Conservation (phyloP, 2,888 invertebrate species). For the Aquatica leii region DNA sequence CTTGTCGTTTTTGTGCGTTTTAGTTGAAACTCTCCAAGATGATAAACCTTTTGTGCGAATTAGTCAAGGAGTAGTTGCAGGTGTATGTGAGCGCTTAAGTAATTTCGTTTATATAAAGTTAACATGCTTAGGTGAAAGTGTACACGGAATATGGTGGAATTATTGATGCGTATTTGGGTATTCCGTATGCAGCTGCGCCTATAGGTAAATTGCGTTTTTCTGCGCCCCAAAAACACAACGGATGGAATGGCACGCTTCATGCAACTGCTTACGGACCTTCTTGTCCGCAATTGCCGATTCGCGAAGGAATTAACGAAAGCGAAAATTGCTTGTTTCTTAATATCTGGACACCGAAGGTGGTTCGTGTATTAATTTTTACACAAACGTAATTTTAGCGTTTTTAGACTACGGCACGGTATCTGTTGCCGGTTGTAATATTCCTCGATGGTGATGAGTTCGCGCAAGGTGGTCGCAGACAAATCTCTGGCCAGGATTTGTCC, state of each 20-base stretch:
- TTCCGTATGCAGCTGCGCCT: slow-evolving; percentile 85
- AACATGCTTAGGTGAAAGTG: slow-evolving; percentile 67
- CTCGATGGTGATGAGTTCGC: slow-evolving; percentile 72
- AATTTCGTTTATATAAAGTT: no score
- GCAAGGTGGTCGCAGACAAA: slow-evolving; percentile 60
- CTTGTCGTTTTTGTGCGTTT: slow-evolving; percentile 7
- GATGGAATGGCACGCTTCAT: slow-evolving; percentile 75
- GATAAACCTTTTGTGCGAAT: slow-evolving; percentile 62
- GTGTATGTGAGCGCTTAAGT: no score
- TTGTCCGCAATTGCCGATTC: slow-evolving; percentile 69
- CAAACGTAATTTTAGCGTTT: slow-evolving; percentile 13
- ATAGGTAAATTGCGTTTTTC: slow-evolving; percentile 77
- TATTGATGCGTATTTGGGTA: slow-evolving; percentile 76
- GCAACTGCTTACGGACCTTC: slow-evolving; percentile 75
- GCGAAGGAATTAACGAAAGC: slow-evolving; percentile 55
- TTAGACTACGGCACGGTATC: slow-evolving; percentile 54
- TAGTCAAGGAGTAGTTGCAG: slow-evolving; percentile 67
- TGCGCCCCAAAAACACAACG: slow-evolving; percentile 74
- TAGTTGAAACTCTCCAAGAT: slow-evolving; percentile 31
- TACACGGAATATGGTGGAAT: slow-evolving; percentile 70
- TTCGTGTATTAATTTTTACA: slow-evolving; percentile 24
- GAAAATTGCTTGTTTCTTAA: slow-evolving; percentile 93
- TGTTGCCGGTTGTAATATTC: slow-evolving; percentile 74
- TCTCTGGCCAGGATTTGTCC: slow-evolving; percentile 76
- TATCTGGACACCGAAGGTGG: slow-evolving; percentile 85